Percentiles rank a stretch among this genome's conserved stretches.
phyloP scores from a whole-genome alignment of 2,888 invertebrate genomes.

The Dicyrtomina minuta region DNA sequence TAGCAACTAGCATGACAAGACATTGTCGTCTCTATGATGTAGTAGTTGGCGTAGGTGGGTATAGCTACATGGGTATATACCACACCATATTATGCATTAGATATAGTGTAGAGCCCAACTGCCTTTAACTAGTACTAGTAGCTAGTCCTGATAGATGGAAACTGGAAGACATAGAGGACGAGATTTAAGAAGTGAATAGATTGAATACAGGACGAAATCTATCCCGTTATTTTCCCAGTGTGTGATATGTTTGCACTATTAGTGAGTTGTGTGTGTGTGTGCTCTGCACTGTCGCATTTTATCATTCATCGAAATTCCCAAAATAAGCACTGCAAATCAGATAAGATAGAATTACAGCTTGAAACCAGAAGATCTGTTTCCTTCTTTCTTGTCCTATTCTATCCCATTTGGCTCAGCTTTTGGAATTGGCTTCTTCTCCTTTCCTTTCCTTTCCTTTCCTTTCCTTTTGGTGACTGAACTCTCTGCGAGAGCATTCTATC shows the following conservation, averaged over 20 bases:
- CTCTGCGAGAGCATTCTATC: too few relatives aligned
- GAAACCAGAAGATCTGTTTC: neutral
- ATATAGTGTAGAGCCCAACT: neutral
- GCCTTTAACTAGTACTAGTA: too few relatives aligned
- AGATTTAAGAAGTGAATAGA: neutral
- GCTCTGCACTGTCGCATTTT: neutral
- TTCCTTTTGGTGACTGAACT: too few relatives aligned
- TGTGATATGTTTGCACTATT: constrained; percentile 15
- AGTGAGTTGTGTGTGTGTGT: neutral
- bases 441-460: too few relatives aligned
- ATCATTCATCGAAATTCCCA: constrained; percentile 13
- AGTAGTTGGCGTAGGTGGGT: too few relatives aligned
- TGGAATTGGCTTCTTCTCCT: too few relatives aligned
- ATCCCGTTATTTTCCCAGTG: constrained; percentile 20
- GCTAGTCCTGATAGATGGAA: neutral
- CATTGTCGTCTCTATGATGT: too few relatives aligned
- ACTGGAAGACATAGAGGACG: constrained; percentile 1
- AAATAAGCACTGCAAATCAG: constrained; percentile 16
- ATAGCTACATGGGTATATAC: too few relatives aligned
- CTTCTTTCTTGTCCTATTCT: neutral
- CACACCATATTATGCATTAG: neutral
- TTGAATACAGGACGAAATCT: constrained; percentile 1
- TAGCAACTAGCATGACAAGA: too few relatives aligned
- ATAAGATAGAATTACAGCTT: constrained; percentile 13
- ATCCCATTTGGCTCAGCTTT: too few relatives aligned